Conservation (phyloP, 2,797 vertebrate genomes). For the Cyprinella venusta region DNA sequence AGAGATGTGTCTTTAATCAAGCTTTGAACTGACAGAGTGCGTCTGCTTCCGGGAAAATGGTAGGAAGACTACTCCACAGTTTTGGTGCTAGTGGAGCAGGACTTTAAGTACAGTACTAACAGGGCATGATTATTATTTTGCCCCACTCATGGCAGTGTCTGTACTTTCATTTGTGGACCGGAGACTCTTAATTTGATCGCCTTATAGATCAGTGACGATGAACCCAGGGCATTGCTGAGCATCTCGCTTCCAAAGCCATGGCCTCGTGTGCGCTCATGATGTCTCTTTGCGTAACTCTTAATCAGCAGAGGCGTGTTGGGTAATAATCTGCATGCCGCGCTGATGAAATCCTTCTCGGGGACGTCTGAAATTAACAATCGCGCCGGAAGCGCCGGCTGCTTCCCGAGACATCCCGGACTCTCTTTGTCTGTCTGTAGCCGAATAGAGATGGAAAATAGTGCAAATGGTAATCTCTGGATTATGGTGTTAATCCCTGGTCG, state of each 20-base stretch:
- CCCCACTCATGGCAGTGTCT: neutral
- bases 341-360: conserved; percentile 39
- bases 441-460: conserved; percentile 27
- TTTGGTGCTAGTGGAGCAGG: neutral
- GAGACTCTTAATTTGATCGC: neutral
- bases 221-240: neutral
- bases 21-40: too few relatives aligned
- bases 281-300: conserved; percentile 46
- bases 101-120: neutral
- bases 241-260: neutral
- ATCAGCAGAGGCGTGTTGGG: conserved; percentile 24
- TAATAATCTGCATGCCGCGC: conserved; percentile 36
- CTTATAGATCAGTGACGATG: conserved; percentile 11
- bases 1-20: too few relatives aligned
- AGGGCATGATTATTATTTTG: neutral
- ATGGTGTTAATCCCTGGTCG: conserved; percentile 46
- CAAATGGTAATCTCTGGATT: conserved; percentile 55
- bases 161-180: neutral
- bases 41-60: too few relatives aligned
- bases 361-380: conserved; percentile 33
- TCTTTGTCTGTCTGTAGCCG: neutral
- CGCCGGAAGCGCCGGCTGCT: neutral
- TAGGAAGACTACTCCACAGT: too few relatives aligned
- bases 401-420: conserved; percentile 4
- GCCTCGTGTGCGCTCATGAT: neutral